Base-by-base conservation (phyloP, 2,888 invertebrate species). In the Mesorhabditis spiculigera region DNA sequence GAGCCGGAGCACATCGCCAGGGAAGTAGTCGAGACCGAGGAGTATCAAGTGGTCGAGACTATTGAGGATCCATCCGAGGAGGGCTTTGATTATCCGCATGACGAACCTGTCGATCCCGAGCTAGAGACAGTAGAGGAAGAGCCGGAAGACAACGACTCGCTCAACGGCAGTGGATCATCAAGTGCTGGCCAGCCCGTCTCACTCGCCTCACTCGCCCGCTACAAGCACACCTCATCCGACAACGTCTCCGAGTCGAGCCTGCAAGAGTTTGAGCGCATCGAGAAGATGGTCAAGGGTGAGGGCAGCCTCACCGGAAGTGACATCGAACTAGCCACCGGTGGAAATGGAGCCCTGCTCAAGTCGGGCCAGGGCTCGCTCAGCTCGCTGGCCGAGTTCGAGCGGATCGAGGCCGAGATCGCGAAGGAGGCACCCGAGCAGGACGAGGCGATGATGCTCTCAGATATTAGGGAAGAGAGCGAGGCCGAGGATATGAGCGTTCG, bases 211-310 rank as follows among this genome's bases (percentile, higher is more conserved):
- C 63, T 80, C n/a, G 77, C 73, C 45, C 75, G 76, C 63, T 78
- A 79, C 66, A 76, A 77, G 62, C 80, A 80, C 70, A 71, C 72
- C 42, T 77, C 76, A 5, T 75, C 78, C 63, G 83, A 83, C 67
- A 81, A 83, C 62, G 76, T 81, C 16, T 80, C 80, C 1, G 68
- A 81, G 63, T 76, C 75, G 5, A 82, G 80, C 63, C 76, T 83
- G 4, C 82, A 83, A 73, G 86, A 86, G 68, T 86, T 86, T 58
- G 86, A 86, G 65, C 74, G 86, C 16, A 69, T 86, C 1, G 86
- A 86, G 63, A 75, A 73, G 28, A 80, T 83, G 67, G 69, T 86
- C 4, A 64, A 76, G 45, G 80, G 80, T 63, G 83, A 83, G 28
- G 74, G 75, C 44, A 79, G 81, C 61, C 72, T 81, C 63, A 80